These are phyloP conservation scores for Callosobruchus maculatus DNA, from an alignment of 2,888 invertebrate species.

Conservation along the genomic window DNA sequence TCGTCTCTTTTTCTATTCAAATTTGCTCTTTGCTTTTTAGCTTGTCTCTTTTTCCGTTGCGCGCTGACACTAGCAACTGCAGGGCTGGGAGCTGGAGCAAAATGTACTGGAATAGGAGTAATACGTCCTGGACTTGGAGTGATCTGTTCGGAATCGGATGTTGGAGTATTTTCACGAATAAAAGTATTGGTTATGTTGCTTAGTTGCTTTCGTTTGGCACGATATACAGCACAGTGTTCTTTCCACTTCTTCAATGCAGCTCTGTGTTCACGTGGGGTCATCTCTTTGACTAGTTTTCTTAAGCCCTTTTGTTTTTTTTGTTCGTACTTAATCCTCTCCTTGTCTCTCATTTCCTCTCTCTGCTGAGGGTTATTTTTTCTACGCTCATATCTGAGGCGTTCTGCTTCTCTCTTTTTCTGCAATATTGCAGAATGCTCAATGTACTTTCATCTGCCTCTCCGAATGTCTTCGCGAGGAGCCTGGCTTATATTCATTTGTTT, in stretches of 20 bases:
- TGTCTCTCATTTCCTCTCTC: neutral
- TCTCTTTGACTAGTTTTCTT: neutral
- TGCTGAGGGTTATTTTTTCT: neutral
- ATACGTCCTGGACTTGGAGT: too few relatives aligned
- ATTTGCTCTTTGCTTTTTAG: slow-evolving; percentile 1
- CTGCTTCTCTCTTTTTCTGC: neutral
- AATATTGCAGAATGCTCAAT: too few relatives aligned
- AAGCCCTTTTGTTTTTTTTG: too few relatives aligned
- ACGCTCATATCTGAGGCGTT: neutral
- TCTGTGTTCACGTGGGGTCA: neutral
- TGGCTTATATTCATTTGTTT: too few relatives aligned
- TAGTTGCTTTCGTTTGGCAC: neutral
- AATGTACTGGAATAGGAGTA: too few relatives aligned
- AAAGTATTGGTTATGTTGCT: too few relatives aligned
- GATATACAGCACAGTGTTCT: neutral
- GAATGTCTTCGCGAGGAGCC: too few relatives aligned
- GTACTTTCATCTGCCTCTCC: too few relatives aligned
- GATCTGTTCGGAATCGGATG: too few relatives aligned
- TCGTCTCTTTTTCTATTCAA: neutral
- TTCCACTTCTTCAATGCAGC: neutral
- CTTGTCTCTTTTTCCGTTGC: neutral
- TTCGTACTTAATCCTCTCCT: neutral
- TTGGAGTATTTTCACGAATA: too few relatives aligned
- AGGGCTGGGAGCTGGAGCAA: neutral
- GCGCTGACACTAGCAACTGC: neutral